Conservation (phyloP, 2,113 vertebrate genomes). For the Melanerpes aurifrons region DNA sequence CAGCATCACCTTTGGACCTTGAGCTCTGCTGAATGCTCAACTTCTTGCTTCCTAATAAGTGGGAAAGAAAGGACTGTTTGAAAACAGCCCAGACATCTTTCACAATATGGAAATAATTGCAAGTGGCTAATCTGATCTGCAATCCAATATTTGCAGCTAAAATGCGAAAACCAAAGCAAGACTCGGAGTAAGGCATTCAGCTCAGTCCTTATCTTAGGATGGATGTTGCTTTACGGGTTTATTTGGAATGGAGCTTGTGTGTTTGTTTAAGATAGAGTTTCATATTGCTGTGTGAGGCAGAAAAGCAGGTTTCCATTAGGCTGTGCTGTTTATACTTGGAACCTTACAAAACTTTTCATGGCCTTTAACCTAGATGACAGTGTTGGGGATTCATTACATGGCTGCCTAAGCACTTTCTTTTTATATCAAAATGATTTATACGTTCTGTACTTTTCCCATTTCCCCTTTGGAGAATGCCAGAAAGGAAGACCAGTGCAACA, state of each 20-base stretch:
- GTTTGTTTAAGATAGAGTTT: neutral
- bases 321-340: neutral
- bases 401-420: conserved; percentile 49
- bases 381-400: conserved; percentile 9
- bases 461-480: conserved; percentile 32
- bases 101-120: neutral
- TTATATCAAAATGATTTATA: conserved; percentile 65
- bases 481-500: neutral
- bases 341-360: conserved; percentile 10
- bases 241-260: neutral
- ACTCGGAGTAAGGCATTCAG: neutral
- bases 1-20: neutral
- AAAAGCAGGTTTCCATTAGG: neutral
- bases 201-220: neutral
- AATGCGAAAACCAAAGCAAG: neutral
- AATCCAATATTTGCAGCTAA: neutral
- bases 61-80: neutral
- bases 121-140: neutral
- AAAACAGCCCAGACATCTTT: neutral
- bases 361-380: conserved; percentile 46
- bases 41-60: neutral
- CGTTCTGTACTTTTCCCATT: neutral
- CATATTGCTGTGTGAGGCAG: neutral
- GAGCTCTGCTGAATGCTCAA: neutral
- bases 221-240: neutral